These are phyloP conservation scores for Stenichneumon culpator DNA, from an alignment of 2,888 invertebrate species.

Conservation along the genomic window DNA sequence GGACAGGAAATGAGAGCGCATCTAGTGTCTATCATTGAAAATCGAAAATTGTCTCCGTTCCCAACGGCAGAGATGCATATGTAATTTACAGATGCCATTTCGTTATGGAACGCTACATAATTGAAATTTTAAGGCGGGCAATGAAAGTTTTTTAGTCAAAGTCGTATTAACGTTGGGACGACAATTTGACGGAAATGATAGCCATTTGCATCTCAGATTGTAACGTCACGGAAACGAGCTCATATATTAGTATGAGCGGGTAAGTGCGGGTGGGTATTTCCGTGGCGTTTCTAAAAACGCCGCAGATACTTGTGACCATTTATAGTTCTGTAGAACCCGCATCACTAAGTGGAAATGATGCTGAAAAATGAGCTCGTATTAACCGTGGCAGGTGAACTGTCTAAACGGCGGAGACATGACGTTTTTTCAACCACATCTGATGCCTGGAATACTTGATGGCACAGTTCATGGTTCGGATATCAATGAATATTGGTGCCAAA, in stretches of 20 bases:
- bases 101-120: background rate
- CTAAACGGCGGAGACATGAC: accelerated
- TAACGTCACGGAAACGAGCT: too few relatives aligned
- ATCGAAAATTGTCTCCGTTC: background rate
- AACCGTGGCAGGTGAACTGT: background rate
- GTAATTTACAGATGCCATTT: background rate
- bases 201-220: too few relatives aligned
- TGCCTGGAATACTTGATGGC: too few relatives aligned
- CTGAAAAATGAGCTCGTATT: slow-evolving; percentile 10
- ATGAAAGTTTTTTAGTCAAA: background rate
- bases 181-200: background rate
- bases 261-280: slow-evolving; percentile 15
- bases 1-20: background rate
- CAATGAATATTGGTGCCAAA: too few relatives aligned
- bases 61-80: slow-evolving; percentile 4
- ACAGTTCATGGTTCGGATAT: too few relatives aligned
- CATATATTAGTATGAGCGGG: background rate
- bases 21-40: too few relatives aligned
- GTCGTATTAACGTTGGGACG: background rate
- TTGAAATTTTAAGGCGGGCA: background rate
- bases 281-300: background rate
- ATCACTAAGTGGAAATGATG: background rate
- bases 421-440: too few relatives aligned
- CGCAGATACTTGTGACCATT: background rate
- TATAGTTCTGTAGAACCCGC: background rate